phyloP scores from a whole-genome alignment of 2,888 invertebrate genomes.

The Ichneumon xanthorius region DNA sequence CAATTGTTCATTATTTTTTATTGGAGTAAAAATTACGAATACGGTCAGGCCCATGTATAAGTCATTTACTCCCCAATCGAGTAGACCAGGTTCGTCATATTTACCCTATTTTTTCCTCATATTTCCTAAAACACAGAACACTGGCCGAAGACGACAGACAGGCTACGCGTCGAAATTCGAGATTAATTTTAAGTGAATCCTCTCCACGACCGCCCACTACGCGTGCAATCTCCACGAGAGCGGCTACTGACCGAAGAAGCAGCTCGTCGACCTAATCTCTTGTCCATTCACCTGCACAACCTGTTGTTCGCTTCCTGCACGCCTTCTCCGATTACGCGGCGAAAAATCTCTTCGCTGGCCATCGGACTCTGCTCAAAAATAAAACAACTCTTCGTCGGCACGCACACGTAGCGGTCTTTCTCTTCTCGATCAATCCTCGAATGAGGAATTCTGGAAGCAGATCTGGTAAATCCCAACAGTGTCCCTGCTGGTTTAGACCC shows the following conservation, averaged over 20 bases:
- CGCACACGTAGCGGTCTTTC: slow-evolving; percentile 2
- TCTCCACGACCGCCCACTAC: slow-evolving; percentile 42
- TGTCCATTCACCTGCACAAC: slow-evolving; percentile 72
- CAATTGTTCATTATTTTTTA: not conserved
- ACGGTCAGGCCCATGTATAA: no score
- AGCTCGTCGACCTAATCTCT: slow-evolving; percentile 69
- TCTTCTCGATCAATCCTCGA: slow-evolving; percentile 9
- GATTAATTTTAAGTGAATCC: slow-evolving; percentile 37
- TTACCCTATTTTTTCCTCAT: not conserved
- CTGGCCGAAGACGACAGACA: slow-evolving; percentile 21
- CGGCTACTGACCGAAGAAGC: not conserved
- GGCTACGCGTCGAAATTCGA: slow-evolving; percentile 12
- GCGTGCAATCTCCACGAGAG: slow-evolving; percentile 17
- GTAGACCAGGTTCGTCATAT: not conserved
- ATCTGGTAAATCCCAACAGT: slow-evolving; percentile 49
- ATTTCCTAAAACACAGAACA: not conserved
- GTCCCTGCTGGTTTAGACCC: slow-evolving; percentile 12
- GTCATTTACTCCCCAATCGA: no score
- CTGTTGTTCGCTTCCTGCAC: slow-evolving; percentile 69
- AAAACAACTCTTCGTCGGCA: slow-evolving; percentile 9
- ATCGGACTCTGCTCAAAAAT: slow-evolving; percentile 34
- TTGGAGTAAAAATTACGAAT: no score
- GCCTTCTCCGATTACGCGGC: slow-evolving; percentile 75
- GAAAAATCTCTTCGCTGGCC: slow-evolving; percentile 51
- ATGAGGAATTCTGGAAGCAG: slow-evolving; percentile 15